Evolutionary conservation across 2,888 invertebrate species (phyloP).

Genomic region (Pediacus dermestoides): DNA sequence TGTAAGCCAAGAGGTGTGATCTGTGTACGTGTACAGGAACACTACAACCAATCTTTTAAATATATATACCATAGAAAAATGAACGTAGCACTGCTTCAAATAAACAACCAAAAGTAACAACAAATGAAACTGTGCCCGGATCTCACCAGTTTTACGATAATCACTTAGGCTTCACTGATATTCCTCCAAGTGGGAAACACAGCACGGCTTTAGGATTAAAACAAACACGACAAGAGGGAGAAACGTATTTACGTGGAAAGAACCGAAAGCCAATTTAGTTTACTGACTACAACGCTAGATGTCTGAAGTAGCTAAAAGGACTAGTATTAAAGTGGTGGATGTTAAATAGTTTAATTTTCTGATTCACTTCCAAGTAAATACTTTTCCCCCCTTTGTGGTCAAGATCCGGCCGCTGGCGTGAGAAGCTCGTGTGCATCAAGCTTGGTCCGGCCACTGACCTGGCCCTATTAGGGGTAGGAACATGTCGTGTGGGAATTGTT

Average conservation of each 20-base stretch:
- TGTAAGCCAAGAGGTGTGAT: slow-evolving; percentile 31
- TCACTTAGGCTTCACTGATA: not conserved
- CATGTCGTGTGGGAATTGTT: slow-evolving; percentile 37
- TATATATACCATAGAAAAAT: slow-evolving; percentile 22
- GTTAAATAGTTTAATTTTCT: too few relatives aligned
- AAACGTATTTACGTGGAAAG: too few relatives aligned
- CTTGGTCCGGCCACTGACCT: slow-evolving; percentile 52
- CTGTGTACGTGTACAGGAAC: slow-evolving; percentile 25
- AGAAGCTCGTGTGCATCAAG: slow-evolving; percentile 39
- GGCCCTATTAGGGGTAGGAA: slow-evolving; percentile 47
- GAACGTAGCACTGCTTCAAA: slow-evolving; percentile 30
- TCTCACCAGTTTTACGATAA: slow-evolving; percentile 15
- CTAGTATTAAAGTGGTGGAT: too few relatives aligned
- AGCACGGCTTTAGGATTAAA: too few relatives aligned
- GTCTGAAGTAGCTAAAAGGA: too few relatives aligned
- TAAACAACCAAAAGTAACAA: slow-evolving; percentile 22
- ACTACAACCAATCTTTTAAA: slow-evolving; percentile 16
- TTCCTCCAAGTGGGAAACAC: too few relatives aligned
- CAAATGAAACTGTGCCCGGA: slow-evolving; percentile 26
- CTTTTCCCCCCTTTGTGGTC: too few relatives aligned
- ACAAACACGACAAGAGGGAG: too few relatives aligned
- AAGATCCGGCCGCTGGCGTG: slow-evolving; percentile 33
- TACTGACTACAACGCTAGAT: too few relatives aligned
- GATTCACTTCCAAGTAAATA: too few relatives aligned
- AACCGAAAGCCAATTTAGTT: too few relatives aligned